Evolutionary conservation across 2,797 vertebrate species (phyloP).

Genomic region (Tamandua tetradactyla): DNA sequence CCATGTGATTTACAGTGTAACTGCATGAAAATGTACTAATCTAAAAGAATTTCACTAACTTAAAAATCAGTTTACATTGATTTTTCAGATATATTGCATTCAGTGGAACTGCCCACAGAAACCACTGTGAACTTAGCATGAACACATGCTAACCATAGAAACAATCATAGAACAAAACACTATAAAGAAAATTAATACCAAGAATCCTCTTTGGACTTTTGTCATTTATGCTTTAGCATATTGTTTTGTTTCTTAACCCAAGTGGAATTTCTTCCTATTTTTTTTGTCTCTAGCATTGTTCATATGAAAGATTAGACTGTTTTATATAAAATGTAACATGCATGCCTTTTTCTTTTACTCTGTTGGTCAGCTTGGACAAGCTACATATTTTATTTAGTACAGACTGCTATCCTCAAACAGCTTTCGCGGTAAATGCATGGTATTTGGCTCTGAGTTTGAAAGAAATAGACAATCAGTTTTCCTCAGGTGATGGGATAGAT

Average conservation of each 20-base stretch:
- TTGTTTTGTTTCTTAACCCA: neutral
- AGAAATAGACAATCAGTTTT: slow-evolving; percentile 10
- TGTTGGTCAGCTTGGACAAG: neutral
- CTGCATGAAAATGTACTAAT: neutral
- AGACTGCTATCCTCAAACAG: neutral
- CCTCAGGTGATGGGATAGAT: neutral
- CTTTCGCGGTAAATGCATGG: neutral
- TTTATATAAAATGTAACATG: neutral
- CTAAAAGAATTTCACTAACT: neutral
- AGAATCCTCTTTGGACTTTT: neutral
- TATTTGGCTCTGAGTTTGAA: neutral
- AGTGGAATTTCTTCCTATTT: neutral
- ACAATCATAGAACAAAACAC: neutral
- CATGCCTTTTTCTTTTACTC: neutral
- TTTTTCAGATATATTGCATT: slow-evolving; percentile 6
- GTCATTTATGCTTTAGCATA: neutral
- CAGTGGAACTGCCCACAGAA: neutral
- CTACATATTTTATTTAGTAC: neutral
- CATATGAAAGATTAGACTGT: neutral
- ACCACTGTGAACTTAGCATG: neutral
- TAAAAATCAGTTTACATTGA: neutral
- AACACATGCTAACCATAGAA: neutral
- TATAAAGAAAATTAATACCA: neutral
- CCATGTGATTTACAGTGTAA: neutral
- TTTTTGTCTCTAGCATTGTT: neutral